Base-by-base conservation (phyloP, 30 jellyfish, hydroid and myxozoan genomes). In the Aurelia sp. region DNA sequence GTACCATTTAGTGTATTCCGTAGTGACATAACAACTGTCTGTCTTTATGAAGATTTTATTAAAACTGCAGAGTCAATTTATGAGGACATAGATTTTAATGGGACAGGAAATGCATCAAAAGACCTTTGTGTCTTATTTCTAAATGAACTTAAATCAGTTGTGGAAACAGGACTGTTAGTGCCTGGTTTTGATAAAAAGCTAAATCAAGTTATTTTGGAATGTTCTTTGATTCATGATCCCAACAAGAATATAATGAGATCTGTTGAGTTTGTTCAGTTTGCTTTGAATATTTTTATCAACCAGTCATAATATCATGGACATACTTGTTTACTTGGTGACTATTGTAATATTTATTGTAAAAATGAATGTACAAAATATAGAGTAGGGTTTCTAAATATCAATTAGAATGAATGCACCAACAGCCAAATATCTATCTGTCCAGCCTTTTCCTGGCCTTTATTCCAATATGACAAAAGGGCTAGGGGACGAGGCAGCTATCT, bases 41-140 rank as follows among this genome's bases (percentile, higher is more conserved):
- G 78, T 53, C 44, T 75, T 10, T 87, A 30, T 40, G 68, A 87
- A 67, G 96, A 87, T 31, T 76, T 47, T 41, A 67, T 76, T 8
- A 67, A 69, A 31, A 75, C 84, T 8, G 78, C 89, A 48, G 40
- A 21, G 57, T 75, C 96, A 5, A 15, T 87, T 38, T 87, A 87
- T 62, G 47, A 52, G 5, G 96, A 75, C 67, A 67, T 87, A 27
- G 96, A 87, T 67, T 74, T 87, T 48, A 44, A 40, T 22, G 96
- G 90, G 17, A 65, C 22, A 50, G 90, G 86, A 21, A 51, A 62
- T 47, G 96, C 96, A 17, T 69, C 58, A 51, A 77, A 21, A n/a
- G 69, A 72, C 27, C 86, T 87, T 51, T 87, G 96, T 63, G 12
- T 16, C 20, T 33, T 58, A 13, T 57, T 87, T 38, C 22, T 87